These are phyloP conservation scores for Drosophila lowei DNA, from an alignment of 1,140 invertebrate genomes.

Conservation along the genomic window DNA sequence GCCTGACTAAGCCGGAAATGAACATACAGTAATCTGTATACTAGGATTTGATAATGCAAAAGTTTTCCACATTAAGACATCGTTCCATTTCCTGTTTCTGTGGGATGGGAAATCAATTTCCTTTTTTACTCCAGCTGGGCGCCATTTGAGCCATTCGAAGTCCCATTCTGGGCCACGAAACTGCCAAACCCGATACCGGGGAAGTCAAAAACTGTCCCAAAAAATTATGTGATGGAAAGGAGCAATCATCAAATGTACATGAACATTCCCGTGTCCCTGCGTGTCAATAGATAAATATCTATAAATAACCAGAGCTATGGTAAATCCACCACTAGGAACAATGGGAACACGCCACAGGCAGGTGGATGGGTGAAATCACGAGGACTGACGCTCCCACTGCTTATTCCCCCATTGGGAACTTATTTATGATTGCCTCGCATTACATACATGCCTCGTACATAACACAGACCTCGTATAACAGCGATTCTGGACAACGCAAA, in stretches of 20 bases:
- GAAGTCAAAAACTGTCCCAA: conserved; percentile 7
- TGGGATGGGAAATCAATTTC: no score
- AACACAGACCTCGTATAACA: conserved; percentile 28
- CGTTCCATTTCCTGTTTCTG: no score
- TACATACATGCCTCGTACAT: conserved; percentile 17
- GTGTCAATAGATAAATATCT: conserved; percentile 40
- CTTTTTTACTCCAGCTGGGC: no score
- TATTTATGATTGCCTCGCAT: conserved; percentile 63
- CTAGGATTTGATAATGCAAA: no score
- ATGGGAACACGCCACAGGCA: background rate
- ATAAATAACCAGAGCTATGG: conserved; percentile 60
- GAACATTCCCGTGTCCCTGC: conserved; percentile 25
- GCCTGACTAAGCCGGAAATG: no score
- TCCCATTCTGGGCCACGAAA: no score
- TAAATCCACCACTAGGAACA: conserved; percentile 69
- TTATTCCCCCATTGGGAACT: conserved; percentile 50
- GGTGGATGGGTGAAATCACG: conserved; percentile 35
- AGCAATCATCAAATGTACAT: conserved; percentile 27
- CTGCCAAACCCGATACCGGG: background rate
- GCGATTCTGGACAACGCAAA: conserved; percentile 12
- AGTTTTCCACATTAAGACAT: no score
- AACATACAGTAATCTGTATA: no score
- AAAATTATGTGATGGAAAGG: conserved; percentile 34
- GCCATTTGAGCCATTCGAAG: no score
- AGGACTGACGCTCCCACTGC: background rate